Conservation (phyloP, 2,113 vertebrate genomes). For the Ctenomys sociabilis region DNA sequence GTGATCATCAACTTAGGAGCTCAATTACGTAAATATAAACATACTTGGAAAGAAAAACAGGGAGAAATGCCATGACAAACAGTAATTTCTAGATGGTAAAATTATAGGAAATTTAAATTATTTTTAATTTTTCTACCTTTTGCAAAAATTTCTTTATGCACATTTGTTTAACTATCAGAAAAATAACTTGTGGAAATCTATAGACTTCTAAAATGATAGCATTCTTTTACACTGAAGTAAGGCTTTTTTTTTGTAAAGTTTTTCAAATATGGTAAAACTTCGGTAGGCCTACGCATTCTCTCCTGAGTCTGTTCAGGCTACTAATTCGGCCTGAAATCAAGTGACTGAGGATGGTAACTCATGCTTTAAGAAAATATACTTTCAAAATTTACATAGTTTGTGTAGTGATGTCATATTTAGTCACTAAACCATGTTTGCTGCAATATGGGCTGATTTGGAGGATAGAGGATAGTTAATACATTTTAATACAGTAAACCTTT, state of each 20-base stretch:
- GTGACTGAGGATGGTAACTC: neutral
- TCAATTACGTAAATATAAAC: neutral
- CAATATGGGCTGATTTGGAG: neutral
- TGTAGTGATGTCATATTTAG: neutral
- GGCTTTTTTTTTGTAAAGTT: neutral
- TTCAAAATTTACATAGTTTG: neutral
- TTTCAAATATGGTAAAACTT: neutral
- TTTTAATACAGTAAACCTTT: neutral
- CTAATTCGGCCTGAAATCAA: neutral
- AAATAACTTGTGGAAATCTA: neutral
- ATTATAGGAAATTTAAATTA: neutral
- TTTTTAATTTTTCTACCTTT: neutral
- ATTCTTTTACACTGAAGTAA: neutral
- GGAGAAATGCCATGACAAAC: neutral
- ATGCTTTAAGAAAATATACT: neutral
- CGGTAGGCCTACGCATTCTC: neutral
- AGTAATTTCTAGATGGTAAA: neutral
- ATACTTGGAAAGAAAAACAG: neutral
- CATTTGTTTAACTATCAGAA: slow-evolving; percentile 6
- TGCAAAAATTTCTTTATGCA: neutral
- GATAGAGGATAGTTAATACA: neutral
- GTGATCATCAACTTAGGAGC: neutral
- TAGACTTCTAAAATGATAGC: neutral
- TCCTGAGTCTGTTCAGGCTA: neutral
- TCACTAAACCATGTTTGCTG: neutral